phyloP scores from a whole-genome alignment of 1,140 invertebrate genomes.

The Acyrthosiphon pisum region DNA sequence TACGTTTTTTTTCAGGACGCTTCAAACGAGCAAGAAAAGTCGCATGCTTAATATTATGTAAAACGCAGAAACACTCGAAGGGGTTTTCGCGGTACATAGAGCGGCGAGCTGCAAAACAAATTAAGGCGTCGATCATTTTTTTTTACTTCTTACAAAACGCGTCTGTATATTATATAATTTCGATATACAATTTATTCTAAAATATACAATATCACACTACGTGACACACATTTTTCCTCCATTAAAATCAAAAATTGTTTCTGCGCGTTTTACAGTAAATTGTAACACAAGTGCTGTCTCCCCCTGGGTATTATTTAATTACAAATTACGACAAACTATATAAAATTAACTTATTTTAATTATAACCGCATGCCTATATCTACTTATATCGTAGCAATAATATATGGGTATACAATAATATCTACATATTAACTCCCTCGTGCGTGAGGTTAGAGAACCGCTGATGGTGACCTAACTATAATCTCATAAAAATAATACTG shows the following conservation, averaged over 20 bases:
- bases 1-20: not conserved
- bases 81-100: not conserved
- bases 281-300: not conserved
- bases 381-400: not conserved
- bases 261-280: not conserved
- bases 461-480: not conserved
- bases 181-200: not conserved
- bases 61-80: conserved; percentile 13
- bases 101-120: not conserved
- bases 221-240: not conserved
- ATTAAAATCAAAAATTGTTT: not conserved
- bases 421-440: not conserved
- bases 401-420: not conserved
- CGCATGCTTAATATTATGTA: conserved; percentile 20
- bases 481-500: not conserved
- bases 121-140: not conserved
- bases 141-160: not conserved
- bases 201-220: not conserved
- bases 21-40: conserved; percentile 34
- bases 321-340: not conserved
- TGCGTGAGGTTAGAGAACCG: not conserved
- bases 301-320: not conserved
- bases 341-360: not conserved
- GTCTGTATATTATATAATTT: not conserved
- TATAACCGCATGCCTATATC: not conserved